phyloP scores from a whole-genome alignment of 1,140 invertebrate genomes.

The Arion vulgaris region DNA sequence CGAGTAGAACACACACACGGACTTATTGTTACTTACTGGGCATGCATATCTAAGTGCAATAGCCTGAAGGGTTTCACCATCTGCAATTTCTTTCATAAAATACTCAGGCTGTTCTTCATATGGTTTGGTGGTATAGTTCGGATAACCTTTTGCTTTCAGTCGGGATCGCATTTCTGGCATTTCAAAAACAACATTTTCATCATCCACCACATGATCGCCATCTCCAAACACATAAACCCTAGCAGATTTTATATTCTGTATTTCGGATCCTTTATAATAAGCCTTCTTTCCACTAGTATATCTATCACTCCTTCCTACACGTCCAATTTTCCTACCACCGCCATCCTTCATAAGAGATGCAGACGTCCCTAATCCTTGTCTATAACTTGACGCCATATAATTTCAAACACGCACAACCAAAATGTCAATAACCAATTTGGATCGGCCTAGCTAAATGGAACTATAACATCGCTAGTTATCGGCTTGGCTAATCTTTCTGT shows the following conservation, averaged over 20 bases:
- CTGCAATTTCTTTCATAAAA: conserved; percentile 55
- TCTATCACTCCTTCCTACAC: neutral
- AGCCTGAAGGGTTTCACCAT: conserved; percentile 62
- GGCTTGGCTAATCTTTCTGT: neutral
- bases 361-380: neutral
- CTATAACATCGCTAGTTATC: neutral
- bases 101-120: conserved; percentile 41
- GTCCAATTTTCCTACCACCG: neutral
- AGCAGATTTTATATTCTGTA: conserved; percentile 60
- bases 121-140: neutral
- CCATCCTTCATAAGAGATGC: neutral
- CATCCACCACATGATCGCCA: conserved; percentile 54
- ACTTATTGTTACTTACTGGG: conserved; percentile 48
- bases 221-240: conserved; percentile 63
- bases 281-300: neutral
- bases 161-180: conserved; percentile 56
- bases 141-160: conserved; percentile 3
- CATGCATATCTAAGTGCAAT: conserved; percentile 63
- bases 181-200: conserved; percentile 49
- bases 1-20: too few relatives aligned
- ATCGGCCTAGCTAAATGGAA: neutral
- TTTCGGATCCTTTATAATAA: conserved; percentile 39
- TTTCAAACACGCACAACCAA: neutral
- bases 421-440: neutral
- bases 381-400: neutral